Evolutionary conservation across 2,888 invertebrate species (phyloP).

Genomic region (Fragum sueziense): DNA sequence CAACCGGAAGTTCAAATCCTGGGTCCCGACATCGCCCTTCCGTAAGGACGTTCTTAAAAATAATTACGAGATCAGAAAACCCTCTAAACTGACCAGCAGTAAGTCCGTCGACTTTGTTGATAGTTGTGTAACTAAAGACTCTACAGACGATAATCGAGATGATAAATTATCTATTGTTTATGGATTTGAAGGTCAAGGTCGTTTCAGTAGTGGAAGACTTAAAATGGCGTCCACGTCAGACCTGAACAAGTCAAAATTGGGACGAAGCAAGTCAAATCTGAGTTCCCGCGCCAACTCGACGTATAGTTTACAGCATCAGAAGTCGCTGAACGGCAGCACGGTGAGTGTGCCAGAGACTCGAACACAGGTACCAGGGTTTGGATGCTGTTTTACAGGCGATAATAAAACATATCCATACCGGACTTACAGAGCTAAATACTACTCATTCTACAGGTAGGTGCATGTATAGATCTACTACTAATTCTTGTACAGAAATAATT

Average conservation of each 20-base stretch:
- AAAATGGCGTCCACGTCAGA: conserved; percentile 18
- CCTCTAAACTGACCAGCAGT: conserved; percentile 37
- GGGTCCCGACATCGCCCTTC: conserved; percentile 34
- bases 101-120: conserved; percentile 55
- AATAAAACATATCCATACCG: conserved; percentile 44
- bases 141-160: background rate
- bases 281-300: conserved; percentile 13
- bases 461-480: too few relatives aligned
- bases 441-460: conserved; percentile 21
- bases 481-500: background rate
- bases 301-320: background rate
- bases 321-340: conserved; percentile 10
- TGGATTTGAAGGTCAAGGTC: conserved; percentile 14
- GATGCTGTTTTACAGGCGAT: conserved; percentile 54
- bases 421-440: conserved; percentile 37
- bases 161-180: background rate
- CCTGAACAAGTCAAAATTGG: conserved; percentile 3
- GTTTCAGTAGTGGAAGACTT: conserved; percentile 20
- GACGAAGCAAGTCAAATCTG: conserved; percentile 29
- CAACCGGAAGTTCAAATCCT: conserved; percentile 38
- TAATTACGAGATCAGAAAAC: conserved; percentile 26
- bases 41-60: conserved; percentile 22
- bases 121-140: conserved; percentile 10
- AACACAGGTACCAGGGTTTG: conserved; percentile 47
- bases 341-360: background rate